A percentile compares a stretch with the other conserved stretches of the same genome.
Conservation (phyloP, 2,888 invertebrate species). For the Syritta pipiens region DNA sequence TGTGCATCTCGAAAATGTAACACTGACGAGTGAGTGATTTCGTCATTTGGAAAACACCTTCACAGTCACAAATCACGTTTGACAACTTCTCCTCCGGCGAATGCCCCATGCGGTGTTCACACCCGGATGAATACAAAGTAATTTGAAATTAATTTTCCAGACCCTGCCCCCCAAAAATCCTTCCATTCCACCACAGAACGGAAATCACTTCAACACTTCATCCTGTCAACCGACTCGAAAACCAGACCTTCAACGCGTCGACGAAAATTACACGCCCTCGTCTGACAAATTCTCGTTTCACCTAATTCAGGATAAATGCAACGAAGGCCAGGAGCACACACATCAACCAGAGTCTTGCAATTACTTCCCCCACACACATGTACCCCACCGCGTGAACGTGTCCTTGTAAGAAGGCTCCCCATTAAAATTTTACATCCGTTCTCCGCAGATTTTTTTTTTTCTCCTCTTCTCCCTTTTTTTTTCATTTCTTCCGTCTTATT, state of each 20-base stretch:
- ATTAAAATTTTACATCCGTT: conserved; percentile 62
- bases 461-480: neutral
- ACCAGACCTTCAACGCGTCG: conserved; percentile 31
- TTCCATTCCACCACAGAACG: conserved; percentile 13
- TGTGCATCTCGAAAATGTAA: too few relatives aligned
- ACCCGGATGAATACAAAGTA: too few relatives aligned
- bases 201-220: conserved; percentile 29
- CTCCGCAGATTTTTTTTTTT: conserved; percentile 17
- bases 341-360: conserved; percentile 13
- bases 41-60: too few relatives aligned
- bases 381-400: conserved; percentile 1
- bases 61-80: too few relatives aligned
- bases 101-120: too few relatives aligned
- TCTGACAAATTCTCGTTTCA: conserved; percentile 57
- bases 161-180: too few relatives aligned
- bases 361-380: conserved; percentile 1
- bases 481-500: conserved; percentile 23
- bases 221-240: conserved; percentile 21
- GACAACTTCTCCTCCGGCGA: too few relatives aligned
- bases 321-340: conserved; percentile 15
- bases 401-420: conserved; percentile 54
- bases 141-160: too few relatives aligned
- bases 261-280: conserved; percentile 32
- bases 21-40: too few relatives aligned
- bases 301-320: conserved; percentile 44